Evolutionary conservation across 2,113 vertebrate genomes (phyloP).

Genomic region (Hydrolagus affinis): DNA sequence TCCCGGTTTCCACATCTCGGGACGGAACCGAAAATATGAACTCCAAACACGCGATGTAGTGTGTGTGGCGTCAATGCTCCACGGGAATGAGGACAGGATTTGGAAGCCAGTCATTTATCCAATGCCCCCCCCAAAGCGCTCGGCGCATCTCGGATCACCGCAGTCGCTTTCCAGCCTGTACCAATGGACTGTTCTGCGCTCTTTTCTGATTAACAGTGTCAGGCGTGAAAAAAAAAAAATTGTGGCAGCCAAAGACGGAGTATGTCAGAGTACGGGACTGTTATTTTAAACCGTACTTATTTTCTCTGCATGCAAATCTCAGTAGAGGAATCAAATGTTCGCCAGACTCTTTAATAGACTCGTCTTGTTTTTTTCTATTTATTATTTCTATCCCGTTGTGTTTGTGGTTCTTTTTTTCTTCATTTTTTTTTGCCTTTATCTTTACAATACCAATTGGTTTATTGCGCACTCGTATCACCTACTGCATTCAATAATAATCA

Average conservation of each 20-base stretch:
- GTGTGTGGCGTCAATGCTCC: too few relatives aligned
- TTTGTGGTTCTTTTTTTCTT: too few relatives aligned
- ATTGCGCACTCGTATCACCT: not conserved
- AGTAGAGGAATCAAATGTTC: not conserved
- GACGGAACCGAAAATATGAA: too few relatives aligned
- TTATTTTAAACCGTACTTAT: not conserved
- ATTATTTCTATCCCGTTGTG: not conserved
- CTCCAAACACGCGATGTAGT: too few relatives aligned
- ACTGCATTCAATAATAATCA: slow-evolving; percentile 10
- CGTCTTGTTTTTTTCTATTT: slow-evolving; percentile 14
- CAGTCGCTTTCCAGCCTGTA: not conserved
- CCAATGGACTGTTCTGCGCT: not conserved
- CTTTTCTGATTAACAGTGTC: slow-evolving; percentile 3
- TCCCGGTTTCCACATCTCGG: too few relatives aligned
- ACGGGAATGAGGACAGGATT: not conserved
- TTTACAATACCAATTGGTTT: not conserved
- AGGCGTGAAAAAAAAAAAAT: slow-evolving; percentile 22
- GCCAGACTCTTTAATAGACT: not conserved
- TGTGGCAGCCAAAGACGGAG: not conserved
- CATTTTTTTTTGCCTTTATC: not conserved
- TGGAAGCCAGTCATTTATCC: too few relatives aligned
- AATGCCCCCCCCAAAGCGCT: not conserved
- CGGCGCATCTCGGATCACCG: not conserved
- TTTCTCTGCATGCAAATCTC: not conserved
- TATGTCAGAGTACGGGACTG: not conserved